Conservation (phyloP, 2,113 vertebrate genomes). For the Cebus imitator region DNA sequence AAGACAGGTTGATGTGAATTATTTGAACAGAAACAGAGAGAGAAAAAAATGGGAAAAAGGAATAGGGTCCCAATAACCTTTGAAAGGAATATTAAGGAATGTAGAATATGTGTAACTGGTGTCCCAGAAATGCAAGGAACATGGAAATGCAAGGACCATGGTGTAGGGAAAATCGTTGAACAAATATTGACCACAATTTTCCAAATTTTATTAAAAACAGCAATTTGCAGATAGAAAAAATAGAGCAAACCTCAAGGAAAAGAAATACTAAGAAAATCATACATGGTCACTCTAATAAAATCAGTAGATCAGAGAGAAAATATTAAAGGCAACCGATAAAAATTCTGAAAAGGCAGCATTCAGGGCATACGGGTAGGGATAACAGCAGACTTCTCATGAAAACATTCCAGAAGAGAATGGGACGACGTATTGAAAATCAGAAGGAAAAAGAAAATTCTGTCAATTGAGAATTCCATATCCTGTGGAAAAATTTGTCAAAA, state of each 20-base stretch:
- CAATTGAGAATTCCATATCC: not conserved
- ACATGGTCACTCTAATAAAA: not conserved
- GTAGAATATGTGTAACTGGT: not conserved
- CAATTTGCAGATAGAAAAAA: not conserved
- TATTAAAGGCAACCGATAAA: not conserved
- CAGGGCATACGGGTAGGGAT: not conserved
- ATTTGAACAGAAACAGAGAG: not conserved
- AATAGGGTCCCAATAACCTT: not conserved
- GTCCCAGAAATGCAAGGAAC: not conserved
- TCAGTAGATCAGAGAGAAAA: not conserved
- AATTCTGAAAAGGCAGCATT: not conserved
- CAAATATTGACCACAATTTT: not conserved
- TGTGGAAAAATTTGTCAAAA: not conserved
- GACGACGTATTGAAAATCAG: not conserved
- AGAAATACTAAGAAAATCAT: not conserved
- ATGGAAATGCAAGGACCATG: not conserved
- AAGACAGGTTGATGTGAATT: not conserved
- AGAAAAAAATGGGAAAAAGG: not conserved
- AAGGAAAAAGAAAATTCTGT: not conserved
- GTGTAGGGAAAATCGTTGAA: not conserved
- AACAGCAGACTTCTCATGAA: not conserved
- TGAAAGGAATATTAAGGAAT: not conserved
- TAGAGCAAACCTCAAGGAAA: not conserved
- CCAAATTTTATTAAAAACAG: not conserved
- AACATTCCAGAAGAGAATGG: not conserved